Evolutionary conservation across 2,888 invertebrate genomes (phyloP).

Genomic region (Heteropelma amictum): DNA sequence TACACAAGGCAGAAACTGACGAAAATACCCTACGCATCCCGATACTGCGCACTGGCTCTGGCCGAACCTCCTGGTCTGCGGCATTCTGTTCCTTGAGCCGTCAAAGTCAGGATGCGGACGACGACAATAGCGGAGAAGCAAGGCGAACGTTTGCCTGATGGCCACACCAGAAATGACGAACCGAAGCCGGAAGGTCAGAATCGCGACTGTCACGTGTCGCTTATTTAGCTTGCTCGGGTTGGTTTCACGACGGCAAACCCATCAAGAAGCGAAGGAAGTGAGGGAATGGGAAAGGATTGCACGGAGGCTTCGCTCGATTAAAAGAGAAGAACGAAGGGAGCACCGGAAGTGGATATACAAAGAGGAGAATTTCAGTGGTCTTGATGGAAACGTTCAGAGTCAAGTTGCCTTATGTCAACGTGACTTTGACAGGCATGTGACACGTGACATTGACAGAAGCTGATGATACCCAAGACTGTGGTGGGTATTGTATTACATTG

Average conservation of each 20-base stretch:
- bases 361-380: conserved; percentile 2
- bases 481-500: too few relatives aligned
- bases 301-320: conserved; percentile 28
- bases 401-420: conserved; percentile 69
- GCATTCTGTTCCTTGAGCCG: conserved; percentile 26
- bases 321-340: conserved; percentile 45
- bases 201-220: conserved; percentile 76
- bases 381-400: conserved; percentile 47
- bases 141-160: conserved; percentile 50
- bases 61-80: too few relatives aligned
- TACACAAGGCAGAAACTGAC: too few relatives aligned
- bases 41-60: too few relatives aligned
- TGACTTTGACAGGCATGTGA: conserved; percentile 77
- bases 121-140: conserved; percentile 35
- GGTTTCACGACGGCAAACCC: conserved; percentile 19
- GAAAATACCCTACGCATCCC: too few relatives aligned
- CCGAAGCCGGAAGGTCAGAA: conserved; percentile 71
- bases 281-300: conserved; percentile 50
- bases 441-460: too few relatives aligned
- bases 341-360: background rate
- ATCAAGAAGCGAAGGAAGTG: conserved; percentile 59
- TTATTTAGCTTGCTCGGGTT: conserved; percentile 60
- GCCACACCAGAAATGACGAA: conserved; percentile 73
- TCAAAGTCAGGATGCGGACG: conserved; percentile 46
- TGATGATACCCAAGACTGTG: too few relatives aligned